Conservation (phyloP, 2,113 vertebrate species). For the Nothocercus julius region DNA sequence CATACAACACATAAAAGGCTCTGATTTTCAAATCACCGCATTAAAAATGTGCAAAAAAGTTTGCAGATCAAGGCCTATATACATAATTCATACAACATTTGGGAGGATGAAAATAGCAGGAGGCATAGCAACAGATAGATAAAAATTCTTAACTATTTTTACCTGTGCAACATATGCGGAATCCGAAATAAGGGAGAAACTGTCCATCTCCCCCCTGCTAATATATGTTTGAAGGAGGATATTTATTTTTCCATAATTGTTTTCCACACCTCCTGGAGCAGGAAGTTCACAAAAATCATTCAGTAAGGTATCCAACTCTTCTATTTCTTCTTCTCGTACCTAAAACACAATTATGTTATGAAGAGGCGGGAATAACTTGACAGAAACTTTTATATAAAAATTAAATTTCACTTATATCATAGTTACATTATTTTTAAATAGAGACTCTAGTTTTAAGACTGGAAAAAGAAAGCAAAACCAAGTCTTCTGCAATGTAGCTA, state of each 20-base stretch:
- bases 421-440: conserved; percentile 32
- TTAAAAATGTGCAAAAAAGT: background rate
- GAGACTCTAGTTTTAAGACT: background rate
- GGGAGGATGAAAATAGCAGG: background rate
- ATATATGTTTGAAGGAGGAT: conserved; percentile 97
- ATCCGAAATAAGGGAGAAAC: conserved; percentile 97
- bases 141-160: conserved; percentile 26
- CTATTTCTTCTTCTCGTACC: conserved; percentile 96
- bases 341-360: conserved; percentile 70
- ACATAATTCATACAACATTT: background rate
- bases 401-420: conserved; percentile 32
- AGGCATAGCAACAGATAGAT: background rate
- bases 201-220: conserved; percentile 94
- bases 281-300: conserved; percentile 89
- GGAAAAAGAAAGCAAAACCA: background rate
- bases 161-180: conserved; percentile 97
- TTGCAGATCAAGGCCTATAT: background rate
- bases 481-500: conserved; percentile 33
- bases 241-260: conserved; percentile 97
- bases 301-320: conserved; percentile 90
- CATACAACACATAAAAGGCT: background rate
- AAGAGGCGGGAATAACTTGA: conserved; percentile 47
- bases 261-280: conserved; percentile 94
- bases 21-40: background rate
- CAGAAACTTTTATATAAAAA: conserved; percentile 54